These are phyloP conservation scores for Phrynosoma blainvillii DNA, from an alignment of 2,113 vertebrate species.

Conservation along the genomic window DNA sequence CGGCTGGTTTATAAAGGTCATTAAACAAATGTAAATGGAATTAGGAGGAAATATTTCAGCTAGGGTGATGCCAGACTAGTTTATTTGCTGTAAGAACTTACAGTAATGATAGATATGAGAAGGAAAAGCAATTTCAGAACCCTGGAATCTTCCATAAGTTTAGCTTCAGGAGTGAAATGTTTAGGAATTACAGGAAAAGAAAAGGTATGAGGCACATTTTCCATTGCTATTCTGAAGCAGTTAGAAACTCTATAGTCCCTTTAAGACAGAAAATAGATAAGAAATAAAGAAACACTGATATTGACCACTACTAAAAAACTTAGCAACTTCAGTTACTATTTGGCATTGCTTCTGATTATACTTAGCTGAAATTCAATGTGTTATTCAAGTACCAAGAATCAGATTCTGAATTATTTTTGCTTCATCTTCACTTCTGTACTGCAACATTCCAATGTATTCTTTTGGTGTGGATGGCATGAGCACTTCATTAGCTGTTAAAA, in stretches of 20 bases:
- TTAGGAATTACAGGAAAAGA: constrained; percentile 35
- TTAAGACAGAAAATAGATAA: neutral
- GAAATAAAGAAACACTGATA: neutral
- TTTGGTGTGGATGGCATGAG: constrained; percentile 67
- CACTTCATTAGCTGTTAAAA: constrained; percentile 76
- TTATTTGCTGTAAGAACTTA: constrained; percentile 29
- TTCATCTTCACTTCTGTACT: constrained; percentile 90
- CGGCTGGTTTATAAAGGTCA: neutral
- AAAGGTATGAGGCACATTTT: neutral
- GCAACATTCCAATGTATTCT: constrained; percentile 94
- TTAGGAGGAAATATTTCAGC: neutral
- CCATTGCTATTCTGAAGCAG: constrained; percentile 7
- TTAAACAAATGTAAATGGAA: neutral
- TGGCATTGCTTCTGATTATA: neutral
- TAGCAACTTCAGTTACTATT: neutral
- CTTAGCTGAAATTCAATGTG: neutral
- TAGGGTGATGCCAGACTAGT: neutral
- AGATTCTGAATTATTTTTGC: constrained; percentile 86
- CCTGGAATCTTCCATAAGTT: constrained; percentile 31
- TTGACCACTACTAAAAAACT: rapidly evolving
- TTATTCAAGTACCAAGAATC: constrained; percentile 84
- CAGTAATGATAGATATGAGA: constrained; percentile 39
- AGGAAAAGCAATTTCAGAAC: constrained; percentile 47
- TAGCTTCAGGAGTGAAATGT: constrained; percentile 39
- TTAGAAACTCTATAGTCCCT: neutral